Evolutionary conservation across 2,797 vertebrate genomes (phyloP), one percentile per base, ranked within the genome.

Genomic region (Merluccius polli): DNA sequence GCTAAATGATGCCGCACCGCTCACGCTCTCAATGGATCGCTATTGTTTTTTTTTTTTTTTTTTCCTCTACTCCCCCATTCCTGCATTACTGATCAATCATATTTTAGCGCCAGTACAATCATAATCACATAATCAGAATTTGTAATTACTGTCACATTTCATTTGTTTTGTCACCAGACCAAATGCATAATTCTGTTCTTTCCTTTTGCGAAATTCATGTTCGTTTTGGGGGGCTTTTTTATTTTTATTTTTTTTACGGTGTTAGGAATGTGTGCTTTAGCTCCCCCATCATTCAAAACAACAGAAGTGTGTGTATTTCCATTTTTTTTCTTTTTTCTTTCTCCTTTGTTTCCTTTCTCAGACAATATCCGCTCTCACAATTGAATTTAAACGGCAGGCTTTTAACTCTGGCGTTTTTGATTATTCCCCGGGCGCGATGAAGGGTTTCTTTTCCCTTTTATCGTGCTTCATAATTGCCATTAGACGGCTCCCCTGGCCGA

Each of bases 371-470:
- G 87, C 87, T 88, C 83, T 87, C 82, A 85, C 88, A 89, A 90
- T 88, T 90, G 89, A 91, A 91, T 90, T 88, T 88, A 89, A 92
- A 90, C 90, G 86, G 85, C 82, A 85, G 87, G 90, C 91, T 91
- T 92, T 92, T 91, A 92, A 87, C 77, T 77, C 89, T 79, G 81
- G 89, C 85, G 87, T 88, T 89, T 92, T 91, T 91, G 90, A 92
- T 90, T 91, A 91, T 90, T 89, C 83, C 82, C 87, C 90, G 86
- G 84, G 87, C 88, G 88, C 90, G 86, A 87, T 87, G 89, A 89
- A 89, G 90, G 89, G 91, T 89, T 90, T 87, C 86, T 87, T 85
- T 91, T 21, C 44, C 85, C 91, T 91, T 92, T 92, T 90, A 92
- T 92, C 87, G 86, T 82, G 87, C 87, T 90, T 90, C 90, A 90